These are phyloP conservation scores for Centropristis striata DNA, from an alignment of 2,113 vertebrate species.

Conservation along the genomic window DNA sequence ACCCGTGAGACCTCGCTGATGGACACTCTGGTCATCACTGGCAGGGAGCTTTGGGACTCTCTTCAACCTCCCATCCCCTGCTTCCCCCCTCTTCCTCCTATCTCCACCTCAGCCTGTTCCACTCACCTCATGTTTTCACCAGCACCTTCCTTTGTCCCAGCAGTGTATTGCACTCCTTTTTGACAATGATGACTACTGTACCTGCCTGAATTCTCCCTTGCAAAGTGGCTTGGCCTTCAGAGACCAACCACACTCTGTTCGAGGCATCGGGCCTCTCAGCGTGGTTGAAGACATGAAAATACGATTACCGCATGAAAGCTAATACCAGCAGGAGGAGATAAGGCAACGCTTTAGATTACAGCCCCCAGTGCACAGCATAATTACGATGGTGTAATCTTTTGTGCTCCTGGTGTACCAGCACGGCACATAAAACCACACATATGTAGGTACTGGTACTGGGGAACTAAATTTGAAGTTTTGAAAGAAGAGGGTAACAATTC, in stretches of 20 bases:
- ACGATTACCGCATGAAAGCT: slow-evolving; percentile 25
- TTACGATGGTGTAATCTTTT: no score
- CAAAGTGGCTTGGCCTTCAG: slow-evolving; percentile 67
- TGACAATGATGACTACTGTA: slow-evolving; percentile 73
- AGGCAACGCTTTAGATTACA: not conserved
- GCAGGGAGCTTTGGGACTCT: slow-evolving; percentile 80
- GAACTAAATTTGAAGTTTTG: no score
- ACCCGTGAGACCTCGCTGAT: slow-evolving; percentile 85
- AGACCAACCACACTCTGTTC: slow-evolving; percentile 50
- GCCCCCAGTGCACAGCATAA: no score
- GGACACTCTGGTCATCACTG: slow-evolving; percentile 85
- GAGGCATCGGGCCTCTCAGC: slow-evolving; percentile 21
- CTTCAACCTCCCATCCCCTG: slow-evolving; percentile 46
- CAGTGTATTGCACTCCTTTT: slow-evolving; percentile 71
- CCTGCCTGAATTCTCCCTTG: slow-evolving; percentile 59
- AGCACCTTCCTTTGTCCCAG: slow-evolving; percentile 76
- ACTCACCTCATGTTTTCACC: slow-evolving; percentile 78
- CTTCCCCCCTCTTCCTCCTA: not conserved
- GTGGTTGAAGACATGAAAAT: slow-evolving; percentile 3
- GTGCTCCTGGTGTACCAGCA: no score
- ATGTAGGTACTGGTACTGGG: no score
- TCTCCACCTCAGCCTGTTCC: slow-evolving; percentile 70
- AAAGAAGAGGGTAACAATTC: no score
- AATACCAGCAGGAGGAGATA: not conserved
- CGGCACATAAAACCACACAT: no score